Evolutionary conservation across 2,113 vertebrate species (phyloP).

Genomic region (Pavo muticus): DNA sequence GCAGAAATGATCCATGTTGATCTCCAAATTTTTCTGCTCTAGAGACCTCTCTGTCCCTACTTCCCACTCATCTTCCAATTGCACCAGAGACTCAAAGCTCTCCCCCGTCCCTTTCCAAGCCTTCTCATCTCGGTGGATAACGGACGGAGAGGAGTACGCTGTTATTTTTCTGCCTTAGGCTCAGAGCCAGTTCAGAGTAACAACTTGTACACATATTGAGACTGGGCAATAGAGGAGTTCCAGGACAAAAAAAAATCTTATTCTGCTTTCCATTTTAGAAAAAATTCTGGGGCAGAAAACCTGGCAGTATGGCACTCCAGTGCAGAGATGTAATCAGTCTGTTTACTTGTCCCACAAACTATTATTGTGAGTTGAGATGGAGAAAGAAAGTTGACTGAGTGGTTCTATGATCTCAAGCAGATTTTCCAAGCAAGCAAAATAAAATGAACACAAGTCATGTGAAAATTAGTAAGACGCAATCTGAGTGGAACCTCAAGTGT

Average conservation of each 20-base stretch:
- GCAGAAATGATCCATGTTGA: neutral
- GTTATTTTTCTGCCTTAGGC: neutral
- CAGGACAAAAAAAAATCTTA: neutral
- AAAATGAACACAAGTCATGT: neutral
- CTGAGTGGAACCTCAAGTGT: neutral
- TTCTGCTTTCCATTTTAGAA: neutral
- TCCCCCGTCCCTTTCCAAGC: neutral
- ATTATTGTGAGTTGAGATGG: neutral
- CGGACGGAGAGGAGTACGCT: neutral
- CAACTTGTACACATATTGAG: neutral
- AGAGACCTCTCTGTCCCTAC: neutral
- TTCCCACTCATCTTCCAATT: neutral
- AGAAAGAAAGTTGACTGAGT: neutral
- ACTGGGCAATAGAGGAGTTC: neutral
- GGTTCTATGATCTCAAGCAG: neutral
- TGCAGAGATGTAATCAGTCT: neutral
- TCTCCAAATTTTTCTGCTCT: neutral
- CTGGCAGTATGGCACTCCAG: neutral
- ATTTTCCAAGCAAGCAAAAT: constrained; percentile 29
- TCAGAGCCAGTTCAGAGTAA: neutral
- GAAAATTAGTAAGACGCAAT: neutral
- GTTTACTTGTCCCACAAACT: neutral
- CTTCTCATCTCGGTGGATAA: neutral
- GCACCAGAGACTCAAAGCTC: neutral
- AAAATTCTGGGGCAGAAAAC: neutral